Conservation (phyloP, 2,797 vertebrate genomes). For the Brachymystax lenok region DNA sequence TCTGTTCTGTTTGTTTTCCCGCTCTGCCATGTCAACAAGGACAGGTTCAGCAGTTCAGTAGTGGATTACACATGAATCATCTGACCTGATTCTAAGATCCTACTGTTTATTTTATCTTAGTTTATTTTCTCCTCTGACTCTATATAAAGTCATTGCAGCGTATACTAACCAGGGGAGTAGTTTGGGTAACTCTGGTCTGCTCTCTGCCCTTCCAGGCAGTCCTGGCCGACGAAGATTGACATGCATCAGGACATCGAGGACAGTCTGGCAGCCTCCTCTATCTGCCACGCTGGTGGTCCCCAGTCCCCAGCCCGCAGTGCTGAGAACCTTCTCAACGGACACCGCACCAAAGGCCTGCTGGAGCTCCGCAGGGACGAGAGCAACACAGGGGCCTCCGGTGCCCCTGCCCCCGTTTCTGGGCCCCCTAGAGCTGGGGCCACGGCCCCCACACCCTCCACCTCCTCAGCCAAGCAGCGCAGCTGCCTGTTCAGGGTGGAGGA, state of each 20-base stretch:
- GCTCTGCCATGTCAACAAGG: constrained; percentile 15
- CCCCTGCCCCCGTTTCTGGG: constrained; percentile 69
- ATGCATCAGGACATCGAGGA: constrained; percentile 97
- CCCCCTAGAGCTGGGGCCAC: constrained; percentile 49
- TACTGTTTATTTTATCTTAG: background rate
- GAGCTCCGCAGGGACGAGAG: constrained; percentile 88
- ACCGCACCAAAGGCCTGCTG: constrained; percentile 84
- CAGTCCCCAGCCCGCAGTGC: constrained; percentile 88
- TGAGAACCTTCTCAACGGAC: constrained; percentile 90
- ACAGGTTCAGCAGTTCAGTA: constrained; percentile 6
- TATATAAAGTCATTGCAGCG: background rate
- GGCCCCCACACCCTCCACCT: constrained; percentile 32
- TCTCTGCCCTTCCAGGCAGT: constrained; percentile 80
- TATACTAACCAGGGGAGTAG: background rate
- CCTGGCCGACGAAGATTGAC: constrained; percentile 93
- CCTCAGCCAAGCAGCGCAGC: constrained; percentile 77
- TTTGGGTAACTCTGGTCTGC: background rate
- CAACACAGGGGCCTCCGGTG: constrained; percentile 57
- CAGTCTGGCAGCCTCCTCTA: constrained; percentile 89
- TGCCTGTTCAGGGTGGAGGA: constrained; percentile 94
- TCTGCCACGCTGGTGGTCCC: constrained; percentile 86
- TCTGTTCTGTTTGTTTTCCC: constrained; percentile 21
- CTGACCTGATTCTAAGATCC: background rate
- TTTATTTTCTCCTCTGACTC: background rate
- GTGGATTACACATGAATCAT: background rate